Evolutionary conservation across 2,888 invertebrate genomes (phyloP), one percentile per base, ranked within the genome.

Genomic region (Sminthurides aquaticus): DNA sequence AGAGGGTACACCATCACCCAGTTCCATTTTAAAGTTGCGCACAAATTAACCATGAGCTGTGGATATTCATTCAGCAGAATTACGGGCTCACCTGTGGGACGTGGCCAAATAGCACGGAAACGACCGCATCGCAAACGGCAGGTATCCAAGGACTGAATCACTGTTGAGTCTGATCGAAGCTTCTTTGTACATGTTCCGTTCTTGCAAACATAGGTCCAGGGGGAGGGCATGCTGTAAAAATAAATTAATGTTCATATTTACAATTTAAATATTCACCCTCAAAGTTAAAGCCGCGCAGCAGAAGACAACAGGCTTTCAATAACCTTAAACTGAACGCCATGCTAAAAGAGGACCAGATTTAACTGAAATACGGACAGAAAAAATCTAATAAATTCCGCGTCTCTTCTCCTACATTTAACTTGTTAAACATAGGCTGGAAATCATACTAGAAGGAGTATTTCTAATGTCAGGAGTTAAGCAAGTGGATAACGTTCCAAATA

Each of bases 51-150:
- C n/a, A n/a, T n/a, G n/a, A n/a, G n/a, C n/a, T n/a, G n/a, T n/a
- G n/a, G n/a, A n/a, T n/a, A n/a, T n/a, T n/a, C n/a, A n/a, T n/a
- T n/a, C n/a, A n/a, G n/a, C n/a, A n/a, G n/a, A n/a, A n/a, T n/a
- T n/a, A n/a, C n/a, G n/a, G 15, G 43, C 15, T 34, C 67, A 74
- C 72, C 81, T 1, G 85, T 84, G 0, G 89, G 88, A 74, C 80
- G 79, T 0, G 89, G 89, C 88, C 88, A 89, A 20, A 88, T 80
- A 0, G 84, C 82, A 0, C 88, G 87, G 73, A 83, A 85, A 43
- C 82, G 78, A 0, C 87, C 87, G 72, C 89, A 89, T 0, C 85
- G 84, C 3, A 88, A 80, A 24, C 87, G 81, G 74, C 89, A 89
- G 49, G 84, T 80, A 66, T 84, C 83, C 69, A 87, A 77, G 62